These are phyloP conservation scores for Anaspis maculata DNA, from an alignment of 2,888 invertebrate species.

Conservation along the genomic window DNA sequence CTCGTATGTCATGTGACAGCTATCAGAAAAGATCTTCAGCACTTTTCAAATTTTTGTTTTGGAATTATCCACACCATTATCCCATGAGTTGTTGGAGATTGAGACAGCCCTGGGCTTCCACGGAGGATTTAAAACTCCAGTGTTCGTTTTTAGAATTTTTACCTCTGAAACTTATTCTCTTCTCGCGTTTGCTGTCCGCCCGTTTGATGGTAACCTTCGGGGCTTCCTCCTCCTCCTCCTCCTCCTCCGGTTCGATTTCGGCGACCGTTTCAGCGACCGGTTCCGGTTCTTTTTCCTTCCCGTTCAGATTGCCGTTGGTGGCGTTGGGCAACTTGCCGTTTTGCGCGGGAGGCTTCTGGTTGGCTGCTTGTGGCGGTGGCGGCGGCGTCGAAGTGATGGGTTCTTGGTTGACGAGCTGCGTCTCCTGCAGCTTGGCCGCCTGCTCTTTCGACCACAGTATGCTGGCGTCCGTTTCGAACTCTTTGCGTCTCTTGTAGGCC, in stretches of 20 bases:
- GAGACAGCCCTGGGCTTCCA: no score
- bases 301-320: constrained; percentile 26
- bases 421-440: constrained; percentile 58
- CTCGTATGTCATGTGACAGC: no score
- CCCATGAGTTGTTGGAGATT: no score
- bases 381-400: no score
- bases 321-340: constrained; percentile 37
- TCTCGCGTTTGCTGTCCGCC: constrained; percentile 37
- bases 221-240: constrained; percentile 20
- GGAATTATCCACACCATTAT: no score
- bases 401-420: constrained; percentile 10
- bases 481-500: constrained; percentile 61
- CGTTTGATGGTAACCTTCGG: constrained; percentile 23
- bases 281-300: constrained; percentile 17
- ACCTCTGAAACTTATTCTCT: constrained; percentile 53
- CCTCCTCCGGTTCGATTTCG: constrained; percentile 17
- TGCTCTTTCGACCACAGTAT: constrained; percentile 68
- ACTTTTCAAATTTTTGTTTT: no score
- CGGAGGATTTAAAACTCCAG: no score
- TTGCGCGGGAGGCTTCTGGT: constrained; percentile 18
- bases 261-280: constrained; percentile 2
- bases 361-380: constrained; percentile 5
- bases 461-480: constrained; percentile 68
- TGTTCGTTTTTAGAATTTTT: no score
- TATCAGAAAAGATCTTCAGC: no score